Base-by-base conservation (phyloP, 35 echinoderm and acorn worm species). In the Lytechinus variegatus region DNA sequence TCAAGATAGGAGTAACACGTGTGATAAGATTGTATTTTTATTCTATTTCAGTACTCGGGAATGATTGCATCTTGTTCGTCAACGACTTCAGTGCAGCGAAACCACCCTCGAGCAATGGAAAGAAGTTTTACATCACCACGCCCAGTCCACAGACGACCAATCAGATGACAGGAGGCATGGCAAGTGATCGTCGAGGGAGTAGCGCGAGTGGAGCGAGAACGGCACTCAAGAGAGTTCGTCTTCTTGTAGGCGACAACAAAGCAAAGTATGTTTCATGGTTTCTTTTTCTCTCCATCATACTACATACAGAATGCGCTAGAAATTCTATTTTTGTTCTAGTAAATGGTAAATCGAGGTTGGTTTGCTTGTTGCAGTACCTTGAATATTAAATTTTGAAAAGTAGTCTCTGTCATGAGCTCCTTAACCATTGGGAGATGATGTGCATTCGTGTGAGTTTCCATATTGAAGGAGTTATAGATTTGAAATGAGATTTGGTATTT, bases 91-190 rank as follows among this genome's bases (percentile, higher is more conserved):
- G 95, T 56, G 91, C 97, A 14, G 92, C 94, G 54, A 98, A 97
- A 94, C 52, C 97, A 16, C 98, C 98, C 2, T 99, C 98, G 33
- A 99, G 98, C 57, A 99, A 99, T 95, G 98, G 98, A 53, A 95
- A 90, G 89, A 99, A 99, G 56, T 99, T 98, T 86, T 97, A 97
- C 95, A 98, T 99, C 56, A 99, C 97, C 27, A 95, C 95, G 28
- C 95, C 98, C 11, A 86, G 86, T 52, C 87, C 86, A 91, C 86
- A 93, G 52, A 44, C 87, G 61, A 94, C 54, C 55, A 97, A 94
- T 56, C 87, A 89, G 56, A 86, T 11, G 86, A 55, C 66, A 5
- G 52, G 86, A 1, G 87, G 52, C 21, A 27, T 72, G 54, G 53
- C 95, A 27, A 60, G 14, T 54, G 94, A 95, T 51, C 95, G 96